Evolutionary conservation across 1,140 invertebrate genomes (phyloP).

Genomic region (Belonocnema kinseyi): DNA sequence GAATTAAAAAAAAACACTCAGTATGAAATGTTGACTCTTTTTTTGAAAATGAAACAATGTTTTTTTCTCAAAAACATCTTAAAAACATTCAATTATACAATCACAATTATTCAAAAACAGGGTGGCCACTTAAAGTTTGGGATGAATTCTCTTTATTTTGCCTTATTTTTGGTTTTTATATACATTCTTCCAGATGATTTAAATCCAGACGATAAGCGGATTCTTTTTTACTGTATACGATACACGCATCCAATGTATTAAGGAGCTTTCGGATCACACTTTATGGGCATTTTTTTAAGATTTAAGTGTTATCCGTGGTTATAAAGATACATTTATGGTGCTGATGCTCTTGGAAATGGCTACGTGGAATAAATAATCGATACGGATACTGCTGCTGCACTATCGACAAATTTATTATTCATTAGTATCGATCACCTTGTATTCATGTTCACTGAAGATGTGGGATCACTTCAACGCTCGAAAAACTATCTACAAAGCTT

Average conservation of each 20-base stretch:
- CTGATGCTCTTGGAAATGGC: conserved; percentile 22
- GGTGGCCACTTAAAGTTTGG: too few relatives aligned
- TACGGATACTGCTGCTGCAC: conserved; percentile 22
- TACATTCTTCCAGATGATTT: too few relatives aligned
- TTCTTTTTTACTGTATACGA: background rate
- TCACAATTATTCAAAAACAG: too few relatives aligned
- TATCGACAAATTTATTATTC: conserved; percentile 25
- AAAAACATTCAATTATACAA: too few relatives aligned
- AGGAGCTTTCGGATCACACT: conserved; percentile 48
- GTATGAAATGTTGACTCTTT: background rate
- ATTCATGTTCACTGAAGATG: conserved; percentile 13
- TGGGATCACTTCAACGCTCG: conserved; percentile 7
- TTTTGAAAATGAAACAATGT: background rate
- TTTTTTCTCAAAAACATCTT: too few relatives aligned
- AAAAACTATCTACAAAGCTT: conserved; percentile 16
- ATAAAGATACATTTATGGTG: conserved; percentile 43
- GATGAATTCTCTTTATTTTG: too few relatives aligned
- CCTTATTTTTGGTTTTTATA: too few relatives aligned
- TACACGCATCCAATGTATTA: conserved; percentile 10
- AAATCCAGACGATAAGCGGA: too few relatives aligned
- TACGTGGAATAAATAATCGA: conserved; percentile 30
- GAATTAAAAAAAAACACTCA: background rate
- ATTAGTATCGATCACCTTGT: conserved; percentile 21
- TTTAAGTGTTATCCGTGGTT: conserved; percentile 41
- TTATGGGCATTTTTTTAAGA: conserved; percentile 43